Evolutionary conservation across 2,113 vertebrate species (phyloP).

Genomic region (Panurus biarmicus): DNA sequence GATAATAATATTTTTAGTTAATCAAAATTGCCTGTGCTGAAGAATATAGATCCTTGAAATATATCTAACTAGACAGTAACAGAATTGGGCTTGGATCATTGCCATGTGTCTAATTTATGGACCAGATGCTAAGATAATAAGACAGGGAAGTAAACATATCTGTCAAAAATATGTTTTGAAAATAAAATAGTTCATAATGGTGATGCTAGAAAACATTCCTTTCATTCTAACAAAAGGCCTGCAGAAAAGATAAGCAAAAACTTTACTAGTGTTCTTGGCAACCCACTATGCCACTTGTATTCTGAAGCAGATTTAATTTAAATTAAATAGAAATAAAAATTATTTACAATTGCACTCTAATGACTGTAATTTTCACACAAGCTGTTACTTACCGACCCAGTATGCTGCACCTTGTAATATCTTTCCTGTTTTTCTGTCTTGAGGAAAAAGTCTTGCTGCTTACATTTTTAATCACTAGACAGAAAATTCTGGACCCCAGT

Average conservation of each 20-base stretch:
- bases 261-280: constrained; percentile 33
- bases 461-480: background rate
- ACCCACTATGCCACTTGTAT: background rate
- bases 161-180: constrained; percentile 9
- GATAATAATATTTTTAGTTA: background rate
- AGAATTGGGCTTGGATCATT: background rate
- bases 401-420: constrained; percentile 22
- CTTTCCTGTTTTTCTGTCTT: background rate
- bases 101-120: background rate
- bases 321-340: constrained; percentile 65
- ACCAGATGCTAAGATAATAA: background rate
- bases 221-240: background rate
- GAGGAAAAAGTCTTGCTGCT: background rate
- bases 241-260: constrained; percentile 20
- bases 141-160: background rate
- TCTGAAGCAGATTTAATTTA: constrained; percentile 59
- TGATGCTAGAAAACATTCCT: background rate
- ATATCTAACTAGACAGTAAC: background rate
- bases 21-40: background rate
- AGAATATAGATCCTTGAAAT: background rate
- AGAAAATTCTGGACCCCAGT: background rate
- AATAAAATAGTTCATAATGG: background rate
- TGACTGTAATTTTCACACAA: constrained; percentile 64
- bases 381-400: constrained; percentile 60
- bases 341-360: constrained; percentile 48